These are phyloP conservation scores for Hartigia nigra DNA, from an alignment of 2,888 invertebrate genomes.

Conservation along the genomic window DNA sequence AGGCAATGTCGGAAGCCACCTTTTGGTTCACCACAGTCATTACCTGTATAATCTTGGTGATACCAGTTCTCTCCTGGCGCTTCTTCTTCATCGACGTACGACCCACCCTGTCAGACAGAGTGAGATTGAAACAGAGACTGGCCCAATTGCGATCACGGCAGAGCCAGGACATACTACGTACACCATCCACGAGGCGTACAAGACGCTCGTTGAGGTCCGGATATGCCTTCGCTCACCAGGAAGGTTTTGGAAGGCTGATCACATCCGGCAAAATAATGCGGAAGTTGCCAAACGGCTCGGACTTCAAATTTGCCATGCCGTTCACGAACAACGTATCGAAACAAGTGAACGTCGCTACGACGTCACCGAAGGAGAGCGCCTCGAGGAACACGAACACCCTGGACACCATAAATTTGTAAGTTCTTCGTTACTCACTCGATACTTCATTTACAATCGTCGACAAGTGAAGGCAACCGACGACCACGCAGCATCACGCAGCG, in stretches of 20 bases:
- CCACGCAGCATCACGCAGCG: too few species aligned
- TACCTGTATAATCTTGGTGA: slow-evolving; percentile 85
- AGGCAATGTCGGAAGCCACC: slow-evolving; percentile 88
- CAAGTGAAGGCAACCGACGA: neutral
- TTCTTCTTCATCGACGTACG: slow-evolving; percentile 93
- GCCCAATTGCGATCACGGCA: slow-evolving; percentile 76
- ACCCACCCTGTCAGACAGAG: slow-evolving; percentile 92
- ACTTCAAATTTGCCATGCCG: slow-evolving; percentile 79
- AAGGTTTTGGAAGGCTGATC: slow-evolving; percentile 96
- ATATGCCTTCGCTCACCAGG: slow-evolving; percentile 98
- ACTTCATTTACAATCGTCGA: neutral
- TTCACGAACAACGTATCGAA: slow-evolving; percentile 62
- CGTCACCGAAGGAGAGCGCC: slow-evolving; percentile 60
- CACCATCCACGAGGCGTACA: slow-evolving; percentile 88
- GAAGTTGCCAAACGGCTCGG: slow-evolving; percentile 79
- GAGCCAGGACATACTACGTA: slow-evolving; percentile 83
- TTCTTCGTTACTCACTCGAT: slow-evolving; percentile 13
- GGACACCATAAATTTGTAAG: slow-evolving; percentile 61
- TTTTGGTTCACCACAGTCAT: slow-evolving; percentile 89
- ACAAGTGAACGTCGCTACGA: slow-evolving; percentile 58
- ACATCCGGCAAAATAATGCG: slow-evolving; percentile 97
- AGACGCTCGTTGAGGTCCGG: slow-evolving; percentile 94
- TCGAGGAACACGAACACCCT: slow-evolving; percentile 57
- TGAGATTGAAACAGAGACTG: slow-evolving; percentile 84
- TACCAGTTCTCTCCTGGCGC: slow-evolving; percentile 94